A percentile compares a stretch with the other conserved stretches of the same genome.
phyloP scores from a whole-genome alignment of 1,140 invertebrate genomes.

The Drosophila sucinea region DNA sequence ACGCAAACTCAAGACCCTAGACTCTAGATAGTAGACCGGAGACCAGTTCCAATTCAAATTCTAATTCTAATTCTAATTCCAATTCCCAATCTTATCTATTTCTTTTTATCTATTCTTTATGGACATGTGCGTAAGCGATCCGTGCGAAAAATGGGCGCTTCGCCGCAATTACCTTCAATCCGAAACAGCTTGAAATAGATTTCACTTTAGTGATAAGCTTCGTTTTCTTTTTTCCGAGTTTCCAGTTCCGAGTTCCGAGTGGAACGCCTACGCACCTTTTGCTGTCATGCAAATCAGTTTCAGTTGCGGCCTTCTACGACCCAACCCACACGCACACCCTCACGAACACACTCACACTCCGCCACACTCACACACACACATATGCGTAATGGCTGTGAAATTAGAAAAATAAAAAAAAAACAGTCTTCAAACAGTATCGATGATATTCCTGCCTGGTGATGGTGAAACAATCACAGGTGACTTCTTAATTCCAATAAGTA shows the following conservation, averaged over 20 bases:
- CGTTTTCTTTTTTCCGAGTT: constrained; percentile 28
- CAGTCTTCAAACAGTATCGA: constrained; percentile 17
- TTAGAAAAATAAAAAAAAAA: constrained; percentile 57
- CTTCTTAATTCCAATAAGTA: too few relatives aligned
- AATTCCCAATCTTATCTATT: constrained; percentile 36
- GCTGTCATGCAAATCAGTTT: constrained; percentile 76
- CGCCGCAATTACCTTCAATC: constrained; percentile 78
- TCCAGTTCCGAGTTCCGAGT: constrained; percentile 44
- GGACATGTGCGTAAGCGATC: constrained; percentile 79
- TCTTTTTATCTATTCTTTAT: constrained; percentile 73
- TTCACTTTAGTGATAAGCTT: constrained; percentile 59
- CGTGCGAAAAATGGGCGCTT: constrained; percentile 82
- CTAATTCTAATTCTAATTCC: constrained; percentile 44
- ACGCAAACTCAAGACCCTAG: constrained; percentile 9
- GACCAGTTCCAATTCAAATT: constrained; percentile 17
- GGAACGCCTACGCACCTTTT: constrained; percentile 75
- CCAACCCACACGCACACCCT: constrained; percentile 7
- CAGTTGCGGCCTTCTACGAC: constrained; percentile 30
- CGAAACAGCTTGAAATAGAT: constrained; percentile 63
- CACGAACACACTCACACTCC: constrained; percentile 8
- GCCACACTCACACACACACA: constrained; percentile 33
- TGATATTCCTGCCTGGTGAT: neutral
- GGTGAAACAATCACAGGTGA: neutral
- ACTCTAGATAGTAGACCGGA: too few relatives aligned
- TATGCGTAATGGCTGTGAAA: constrained; percentile 60